Evolutionary conservation across 2,113 vertebrate genomes (phyloP).

Genomic region (Excalfactoria chinensis): DNA sequence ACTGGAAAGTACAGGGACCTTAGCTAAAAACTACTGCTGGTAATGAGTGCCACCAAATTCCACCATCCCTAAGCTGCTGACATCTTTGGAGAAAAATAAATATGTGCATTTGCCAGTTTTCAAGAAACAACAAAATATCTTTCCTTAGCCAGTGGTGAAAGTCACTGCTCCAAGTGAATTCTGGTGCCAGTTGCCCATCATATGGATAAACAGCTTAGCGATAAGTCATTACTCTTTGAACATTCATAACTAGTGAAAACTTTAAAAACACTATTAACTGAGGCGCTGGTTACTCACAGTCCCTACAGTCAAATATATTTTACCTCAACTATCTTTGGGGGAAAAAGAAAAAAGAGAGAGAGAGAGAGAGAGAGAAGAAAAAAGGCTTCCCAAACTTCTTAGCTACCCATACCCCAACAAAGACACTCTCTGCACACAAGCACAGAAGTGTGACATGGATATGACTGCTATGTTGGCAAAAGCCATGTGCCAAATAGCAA

Average conservation of each 20-base stretch:
- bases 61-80: not conserved
- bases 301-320: not conserved
- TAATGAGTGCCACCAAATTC: not conserved
- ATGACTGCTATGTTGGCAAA: not conserved
- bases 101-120: not conserved
- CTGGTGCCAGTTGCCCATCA: not conserved
- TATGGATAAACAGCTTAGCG: not conserved
- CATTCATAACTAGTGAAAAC: not conserved
- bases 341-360: not conserved
- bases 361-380: not conserved
- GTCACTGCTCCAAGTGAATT: not conserved
- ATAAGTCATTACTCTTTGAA: not conserved
- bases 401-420: not conserved
- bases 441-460: not conserved
- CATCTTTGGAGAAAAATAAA: not conserved
- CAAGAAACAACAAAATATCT: not conserved
- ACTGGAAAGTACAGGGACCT: slow-evolving; percentile 26
- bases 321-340: not conserved
- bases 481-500: not conserved
- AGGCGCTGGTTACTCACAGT: not conserved
- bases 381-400: not conserved
- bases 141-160: not conserved
- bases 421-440: not conserved
- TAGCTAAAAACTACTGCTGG: not conserved
- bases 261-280: not conserved